phyloP scores from a whole-genome alignment of 2,888 invertebrate genomes.

The Diachrysia chrysitis region DNA sequence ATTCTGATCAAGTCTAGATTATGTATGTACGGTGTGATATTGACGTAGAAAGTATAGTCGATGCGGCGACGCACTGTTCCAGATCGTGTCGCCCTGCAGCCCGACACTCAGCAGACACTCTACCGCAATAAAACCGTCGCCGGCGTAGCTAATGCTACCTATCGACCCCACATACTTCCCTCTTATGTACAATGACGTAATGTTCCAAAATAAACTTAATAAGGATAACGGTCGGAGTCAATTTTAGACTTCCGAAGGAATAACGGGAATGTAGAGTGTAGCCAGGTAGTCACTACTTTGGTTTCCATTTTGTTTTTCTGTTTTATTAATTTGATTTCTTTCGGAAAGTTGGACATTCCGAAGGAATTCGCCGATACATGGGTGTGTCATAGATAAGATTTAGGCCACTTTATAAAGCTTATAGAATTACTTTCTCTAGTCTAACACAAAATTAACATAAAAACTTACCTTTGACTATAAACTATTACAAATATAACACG shows the following conservation, averaged over 20 bases:
- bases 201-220: slow-evolving; percentile 87
- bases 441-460: not conserved
- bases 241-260: slow-evolving; percentile 70
- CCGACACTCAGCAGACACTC: slow-evolving; percentile 49
- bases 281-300: slow-evolving; percentile 14
- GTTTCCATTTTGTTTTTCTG: slow-evolving; percentile 43
- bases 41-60: slow-evolving; percentile 60
- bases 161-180: slow-evolving; percentile 68
- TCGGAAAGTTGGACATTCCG: slow-evolving; percentile 57
- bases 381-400: slow-evolving; percentile 82
- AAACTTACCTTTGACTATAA: slow-evolving; percentile 68
- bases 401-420: slow-evolving; percentile 16
- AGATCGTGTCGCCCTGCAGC: slow-evolving; percentile 60
- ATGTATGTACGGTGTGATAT: slow-evolving; percentile 37
- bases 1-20: slow-evolving; percentile 58
- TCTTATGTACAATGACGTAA: slow-evolving; percentile 84
- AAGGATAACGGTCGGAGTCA: slow-evolving; percentile 74
- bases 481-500: slow-evolving; percentile 56
- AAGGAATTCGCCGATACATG: slow-evolving; percentile 76
- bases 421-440: not conserved
- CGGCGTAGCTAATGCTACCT: slow-evolving; percentile 61
- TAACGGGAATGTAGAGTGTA: slow-evolving; percentile 25
- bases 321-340: slow-evolving; percentile 45
- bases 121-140: slow-evolving; percentile 63
- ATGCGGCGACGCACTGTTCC: slow-evolving; percentile 55